Evolutionary conservation across 2,113 vertebrate genomes (phyloP).

Genomic region (Phalacrocorax pelagicus): DNA sequence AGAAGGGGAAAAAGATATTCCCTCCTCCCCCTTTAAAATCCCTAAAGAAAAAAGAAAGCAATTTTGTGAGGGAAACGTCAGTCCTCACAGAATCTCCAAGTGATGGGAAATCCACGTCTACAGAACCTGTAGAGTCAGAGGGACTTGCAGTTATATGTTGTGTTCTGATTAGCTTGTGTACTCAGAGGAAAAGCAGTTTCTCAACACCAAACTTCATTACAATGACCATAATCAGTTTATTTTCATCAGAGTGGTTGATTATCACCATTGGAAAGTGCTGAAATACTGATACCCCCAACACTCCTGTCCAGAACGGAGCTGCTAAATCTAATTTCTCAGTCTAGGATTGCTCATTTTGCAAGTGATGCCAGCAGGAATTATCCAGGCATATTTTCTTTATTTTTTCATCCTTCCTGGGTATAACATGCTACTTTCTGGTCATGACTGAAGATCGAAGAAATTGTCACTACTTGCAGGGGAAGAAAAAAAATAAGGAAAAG

Average conservation of each 20-base stretch:
- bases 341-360: conserved; percentile 31
- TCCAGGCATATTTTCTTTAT: background rate
- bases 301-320: background rate
- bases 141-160: background rate
- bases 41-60: conserved; percentile 24
- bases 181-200: conserved; percentile 23
- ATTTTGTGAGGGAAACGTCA: conserved; percentile 52
- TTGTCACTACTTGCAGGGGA: background rate
- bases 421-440: background rate
- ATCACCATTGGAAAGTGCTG: conserved; percentile 34
- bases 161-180: background rate
- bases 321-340: conserved; percentile 13
- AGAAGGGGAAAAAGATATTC: background rate
- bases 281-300: conserved; percentile 35
- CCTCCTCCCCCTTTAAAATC: background rate
- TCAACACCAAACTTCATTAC: background rate
- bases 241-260: conserved; percentile 43
- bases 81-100: background rate
- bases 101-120: conserved; percentile 22
- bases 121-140: background rate
- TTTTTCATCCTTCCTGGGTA: background rate
- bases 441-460: background rate
- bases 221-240: conserved; percentile 5
- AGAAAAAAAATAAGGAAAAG: too few relatives aligned
- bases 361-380: background rate